phyloP scores from a whole-genome alignment of 2,888 invertebrate genomes.

The Vandiemenella viatica region DNA sequence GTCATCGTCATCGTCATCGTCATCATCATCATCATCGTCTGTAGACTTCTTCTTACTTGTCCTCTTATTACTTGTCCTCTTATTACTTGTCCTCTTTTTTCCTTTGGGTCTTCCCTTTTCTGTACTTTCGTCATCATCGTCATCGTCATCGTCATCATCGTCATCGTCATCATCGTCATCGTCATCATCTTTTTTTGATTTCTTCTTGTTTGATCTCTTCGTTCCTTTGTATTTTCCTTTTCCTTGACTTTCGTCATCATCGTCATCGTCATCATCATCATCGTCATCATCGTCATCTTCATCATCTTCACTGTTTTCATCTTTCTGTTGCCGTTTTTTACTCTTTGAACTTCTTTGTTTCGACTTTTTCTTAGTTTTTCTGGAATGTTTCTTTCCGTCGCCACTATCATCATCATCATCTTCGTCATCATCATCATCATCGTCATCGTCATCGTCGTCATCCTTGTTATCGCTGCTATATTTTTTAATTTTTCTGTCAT shows the following conservation, averaged over 20 bases:
- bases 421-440: slow-evolving; percentile 21
- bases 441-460: slow-evolving; percentile 20
- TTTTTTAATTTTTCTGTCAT: slow-evolving; percentile 23
- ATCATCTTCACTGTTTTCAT: not conserved
- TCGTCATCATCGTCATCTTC: not conserved
- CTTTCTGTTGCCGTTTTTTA: not conserved
- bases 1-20: slow-evolving; percentile 17
- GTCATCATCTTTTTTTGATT: not conserved
- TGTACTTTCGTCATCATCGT: not conserved
- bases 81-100: not conserved
- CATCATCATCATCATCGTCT: not conserved
- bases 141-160: slow-evolving; percentile 13
- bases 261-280: not conserved
- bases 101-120: not conserved
- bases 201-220: not conserved
- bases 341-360: not conserved
- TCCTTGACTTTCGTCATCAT: not conserved
- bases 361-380: too few relatives aligned
- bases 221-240: not conserved
- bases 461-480: slow-evolving; percentile 19
- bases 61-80: slow-evolving; percentile 17
- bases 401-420: slow-evolving; percentile 22
- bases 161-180: not conserved
- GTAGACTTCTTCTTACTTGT: not conserved
- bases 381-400: slow-evolving; percentile 15